Base-by-base conservation (phyloP, 2,113 vertebrate species). In the Ellobius talpinus region DNA sequence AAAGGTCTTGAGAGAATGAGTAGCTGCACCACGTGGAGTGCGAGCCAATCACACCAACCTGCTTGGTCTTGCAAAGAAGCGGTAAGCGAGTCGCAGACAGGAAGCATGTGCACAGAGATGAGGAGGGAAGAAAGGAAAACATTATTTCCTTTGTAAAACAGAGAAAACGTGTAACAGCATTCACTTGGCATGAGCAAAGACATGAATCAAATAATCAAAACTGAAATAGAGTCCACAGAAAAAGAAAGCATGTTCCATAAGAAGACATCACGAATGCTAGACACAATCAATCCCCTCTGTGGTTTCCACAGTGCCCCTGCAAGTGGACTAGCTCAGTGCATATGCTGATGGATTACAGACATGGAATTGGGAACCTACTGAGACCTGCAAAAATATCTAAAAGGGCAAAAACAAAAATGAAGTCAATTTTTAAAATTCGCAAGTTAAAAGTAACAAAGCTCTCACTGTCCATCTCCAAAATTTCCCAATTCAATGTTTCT, bases 41-140 rank as follows among this genome's bases (percentile, higher is more conserved):
- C 98, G 98, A 98, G 98, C 97, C 97, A 98, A 97, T 98, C 91
- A 98, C 98, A 99, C 99, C 98, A 99, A 99, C 99, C 99, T 99
- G 99, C 98, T 99, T 99, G 99, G 98, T 99, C 99, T 99, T 99
- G 98, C 98, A 98, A 99, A 99, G 98, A 99, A 98, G 98, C 94
- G 98, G 98, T 98, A 98, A 99, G 98, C 98, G 99, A 99, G 97
- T 98, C 99, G 93, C 88, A 99, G 98, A 98, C 97, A 99, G 98
- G 98, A 99, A 98, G 99, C 99, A 98, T 97, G 98, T 93, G 97
- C 98, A 98, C 98, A 97, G 65, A 98, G 96, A 96, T 88, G 97
- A 98, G 97, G 92, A 98, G 91, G 97, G 96, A 98, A 97, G 98
- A 95, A 96, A 97, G 96, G 98, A 97, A 98, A 85, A 98, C 42